Conservation (phyloP, 2,888 invertebrate genomes). For the Zootermopsis nevadensis region DNA sequence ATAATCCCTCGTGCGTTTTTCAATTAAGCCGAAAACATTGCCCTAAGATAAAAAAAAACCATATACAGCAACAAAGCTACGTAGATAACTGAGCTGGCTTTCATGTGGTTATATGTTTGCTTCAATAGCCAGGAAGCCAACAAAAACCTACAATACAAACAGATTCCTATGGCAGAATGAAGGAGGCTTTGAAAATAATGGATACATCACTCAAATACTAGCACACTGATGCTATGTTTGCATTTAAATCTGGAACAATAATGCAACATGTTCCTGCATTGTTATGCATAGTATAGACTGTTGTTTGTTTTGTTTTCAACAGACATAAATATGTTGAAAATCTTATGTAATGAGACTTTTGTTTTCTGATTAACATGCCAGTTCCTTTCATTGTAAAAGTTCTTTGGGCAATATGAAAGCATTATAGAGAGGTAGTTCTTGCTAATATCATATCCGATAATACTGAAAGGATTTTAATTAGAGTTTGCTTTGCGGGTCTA, state of each 20-base stretch:
- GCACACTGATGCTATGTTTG: not conserved
- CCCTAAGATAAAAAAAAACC: slow-evolving; percentile 6
- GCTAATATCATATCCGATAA: too few relatives aligned
- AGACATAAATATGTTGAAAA: too few relatives aligned
- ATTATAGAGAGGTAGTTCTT: too few relatives aligned
- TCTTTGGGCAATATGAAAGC: too few relatives aligned
- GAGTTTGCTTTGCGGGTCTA: too few relatives aligned
- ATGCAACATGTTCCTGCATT: not conserved
- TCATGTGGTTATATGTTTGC: not conserved
- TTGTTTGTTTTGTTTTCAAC: too few relatives aligned
- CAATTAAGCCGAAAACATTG: slow-evolving; percentile 22
- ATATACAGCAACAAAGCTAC: not conserved
- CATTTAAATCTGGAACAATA: not conserved
- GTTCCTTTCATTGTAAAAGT: too few relatives aligned
- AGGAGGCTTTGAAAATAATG: not conserved
- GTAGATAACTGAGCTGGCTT: not conserved
- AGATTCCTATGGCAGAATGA: not conserved
- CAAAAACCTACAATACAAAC: not conserved
- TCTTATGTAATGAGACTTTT: too few relatives aligned
- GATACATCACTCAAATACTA: not conserved
- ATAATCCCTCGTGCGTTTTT: not conserved
- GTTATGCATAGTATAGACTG: too few relatives aligned
- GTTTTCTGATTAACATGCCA: too few relatives aligned
- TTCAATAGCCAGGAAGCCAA: not conserved
- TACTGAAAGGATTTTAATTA: too few relatives aligned